Conservation (phyloP, 2,797 vertebrate species). For the Luscinia luscinia region DNA sequence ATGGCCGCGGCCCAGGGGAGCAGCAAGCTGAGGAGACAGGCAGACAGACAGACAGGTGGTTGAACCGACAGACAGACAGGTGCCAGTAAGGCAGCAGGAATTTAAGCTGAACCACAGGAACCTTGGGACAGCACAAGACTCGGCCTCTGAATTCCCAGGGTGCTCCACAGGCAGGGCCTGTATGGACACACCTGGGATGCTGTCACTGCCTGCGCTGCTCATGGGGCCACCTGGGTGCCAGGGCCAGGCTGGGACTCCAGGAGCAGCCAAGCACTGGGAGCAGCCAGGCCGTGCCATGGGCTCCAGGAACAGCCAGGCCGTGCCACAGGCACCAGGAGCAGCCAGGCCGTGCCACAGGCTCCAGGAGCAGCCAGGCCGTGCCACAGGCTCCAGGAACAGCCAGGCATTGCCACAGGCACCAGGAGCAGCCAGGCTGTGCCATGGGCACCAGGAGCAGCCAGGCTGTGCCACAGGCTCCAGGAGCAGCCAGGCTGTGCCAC, state of each 20-base stretch:
- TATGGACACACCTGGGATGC: rapidly evolving
- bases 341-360: too few relatives aligned
- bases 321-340: too few relatives aligned
- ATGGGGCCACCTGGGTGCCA: rapidly evolving
- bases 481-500: too few relatives aligned
- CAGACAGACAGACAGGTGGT: background rate
- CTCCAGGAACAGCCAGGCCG: background rate
- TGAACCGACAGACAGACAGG: too few relatives aligned
- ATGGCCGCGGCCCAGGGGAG: conserved; percentile 39
- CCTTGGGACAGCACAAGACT: rapidly evolving
- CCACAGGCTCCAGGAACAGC: background rate
- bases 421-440: too few relatives aligned
- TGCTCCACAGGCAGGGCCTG: rapidly evolving
- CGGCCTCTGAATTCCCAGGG: rapidly evolving
- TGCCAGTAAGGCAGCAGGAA: background rate
- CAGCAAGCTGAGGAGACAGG: background rate
- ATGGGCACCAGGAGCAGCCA: too few relatives aligned
- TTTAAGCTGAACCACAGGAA: rapidly evolving
- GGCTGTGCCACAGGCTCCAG: too few relatives aligned
- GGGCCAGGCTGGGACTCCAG: background rate
- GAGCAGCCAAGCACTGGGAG: rapidly evolving
- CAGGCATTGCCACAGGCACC: too few relatives aligned
- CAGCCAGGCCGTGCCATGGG: too few relatives aligned
- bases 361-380: background rate
- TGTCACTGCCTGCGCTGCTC: rapidly evolving